Evolutionary conservation across 1,140 invertebrate genomes (phyloP), one percentile per base, ranked within the genome.

Genomic region (Macrosteles quadrilineatus): DNA sequence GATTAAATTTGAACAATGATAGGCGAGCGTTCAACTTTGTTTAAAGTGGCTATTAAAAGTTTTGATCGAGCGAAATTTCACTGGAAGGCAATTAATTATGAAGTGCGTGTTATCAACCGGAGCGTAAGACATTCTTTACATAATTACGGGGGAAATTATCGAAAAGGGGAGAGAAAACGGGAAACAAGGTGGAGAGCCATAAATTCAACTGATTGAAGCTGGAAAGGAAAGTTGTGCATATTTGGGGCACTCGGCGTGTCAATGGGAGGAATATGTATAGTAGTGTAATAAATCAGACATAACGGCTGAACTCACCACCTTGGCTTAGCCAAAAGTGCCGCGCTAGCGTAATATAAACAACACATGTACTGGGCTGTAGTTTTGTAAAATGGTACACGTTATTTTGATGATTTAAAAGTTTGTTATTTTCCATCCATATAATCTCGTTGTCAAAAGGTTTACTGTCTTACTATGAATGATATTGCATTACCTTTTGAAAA

Each of bases 81-180:
- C 23, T 59, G 21, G 55, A 59, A 29, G 23, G 55, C 55, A 14
- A 59, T 59, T 59, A 59, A 59, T 59, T 27, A 59, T 23, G 27
- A 29, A 14, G 12, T 14, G 55, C 27, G 55, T 59, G 55, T 29
- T 36, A 59, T 14, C 55, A 30, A 25, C 27, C 21, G 55, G 21
- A 17, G 47, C 47, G 47, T 14, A 25, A 25, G 55, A 29, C 55
- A 59, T 59, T 59, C 55, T 29, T 59, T 12, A 29, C 23, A 59
- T 59, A 29, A 27, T 59, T 30, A 27, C 12, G 55, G n/a, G 21
- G 14, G 55, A 59, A 23, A 59, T 6, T 59, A 9, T 9, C n/a
- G 4, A n/a, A 19, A 21, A 21, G 47, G 47, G 14, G 47, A 12
- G 12, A 21, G 47, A 17, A 53, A 59, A 59, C 25, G 25, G 21